Base-by-base conservation (phyloP, 2,797 vertebrate species). In the Anguilla pacifica region DNA sequence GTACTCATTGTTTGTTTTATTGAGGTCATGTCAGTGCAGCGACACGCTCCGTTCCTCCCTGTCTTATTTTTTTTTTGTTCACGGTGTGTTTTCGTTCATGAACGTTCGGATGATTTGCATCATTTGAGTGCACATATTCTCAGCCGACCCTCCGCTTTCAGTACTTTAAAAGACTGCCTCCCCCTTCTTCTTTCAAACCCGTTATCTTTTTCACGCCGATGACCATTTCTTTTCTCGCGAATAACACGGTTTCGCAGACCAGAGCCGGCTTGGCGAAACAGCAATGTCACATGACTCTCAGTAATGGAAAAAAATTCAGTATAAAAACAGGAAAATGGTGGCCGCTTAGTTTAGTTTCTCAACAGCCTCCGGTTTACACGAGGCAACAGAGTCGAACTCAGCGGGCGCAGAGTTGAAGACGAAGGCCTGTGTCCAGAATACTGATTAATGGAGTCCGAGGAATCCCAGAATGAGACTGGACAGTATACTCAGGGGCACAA, bases 341-440 rank as follows among this genome's bases (percentile, higher is more conserved):
- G 43, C 35, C 17, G 15, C 1, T 46, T 11, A 46, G 43, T 46
- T 46, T 46, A 49, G 31, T 5, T 74, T 25, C n/a, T 74, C 70
- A 39, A 5, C 3, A 87, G 64, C 13, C 86, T 4, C 83, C 87
- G 89, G 35, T 85, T 88, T 92, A 88, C 90, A 92, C 67, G 88
- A 89, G 90, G 17, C 79, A 90, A 86, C 91, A 89, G 85, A 46
- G 4, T 6, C 90, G 91, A 77, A 6, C n/a, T 49, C 49, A 31
- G 6, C 31, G 35, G 64, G 55, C 1, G 6, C 67, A 35, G 25
- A 6, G 25, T 28, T 46, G 15, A 79, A 15, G 11, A 39, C 35
- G 11, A 19, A 79, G 17, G 31, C 39, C 22, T 13, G 35, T 46
- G 35, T 19, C 31, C 31, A 35, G 28, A 43, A 79, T 15, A 43